Evolutionary conservation across 2,888 invertebrate genomes (phyloP), one percentile per base, ranked within the genome.

Genomic region (Ischnus inquisitorius): DNA sequence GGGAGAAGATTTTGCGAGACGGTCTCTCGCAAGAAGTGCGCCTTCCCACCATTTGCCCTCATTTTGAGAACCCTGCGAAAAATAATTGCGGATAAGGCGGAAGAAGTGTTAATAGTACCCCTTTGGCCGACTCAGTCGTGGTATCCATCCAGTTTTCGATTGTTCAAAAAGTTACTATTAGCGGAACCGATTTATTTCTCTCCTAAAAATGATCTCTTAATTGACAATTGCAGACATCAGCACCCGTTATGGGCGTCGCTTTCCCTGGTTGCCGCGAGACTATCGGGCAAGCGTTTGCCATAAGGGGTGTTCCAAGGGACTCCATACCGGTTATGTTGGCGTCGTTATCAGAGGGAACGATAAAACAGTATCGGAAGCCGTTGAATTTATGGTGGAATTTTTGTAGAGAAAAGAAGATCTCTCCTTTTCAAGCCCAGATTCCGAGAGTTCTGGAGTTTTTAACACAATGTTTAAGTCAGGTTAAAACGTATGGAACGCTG

Each of bases 351-450:
- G 46, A 82, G 2, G 75, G 82, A 69, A 88, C 88, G 0, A 43
- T 89, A 0, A 88, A 87, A 57, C 89, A 89, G 76, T 90, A 89
- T 43, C 72, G 83, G n/a, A 80, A 67, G 22, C 84, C 83, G 19
- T 79, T 89, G 25, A 87, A 86, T 79, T 60, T 83, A 25, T 90
- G 88, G 88, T 89, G 85, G 85, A 12, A 71, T 14, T 90, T 87
- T 81, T 88, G 88, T 68, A 28, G 75, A 39, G 14, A 68, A 19
- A 75, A 79, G 43, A 57, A n/a, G 25, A 46, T 75, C 10, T 19
- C 34, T 65, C 69, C 79, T 0, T 79, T 74, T 46, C 41, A 51
- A 14, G 64, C 68, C 41, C 34, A 48, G 1, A 22, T 64, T 10
- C 12, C 16, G 25, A 41, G 14, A 19, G 67, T 72, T 4, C 69